Base-by-base conservation (phyloP, 2,797 vertebrate species). In the Hypotaenidia okinawae region DNA sequence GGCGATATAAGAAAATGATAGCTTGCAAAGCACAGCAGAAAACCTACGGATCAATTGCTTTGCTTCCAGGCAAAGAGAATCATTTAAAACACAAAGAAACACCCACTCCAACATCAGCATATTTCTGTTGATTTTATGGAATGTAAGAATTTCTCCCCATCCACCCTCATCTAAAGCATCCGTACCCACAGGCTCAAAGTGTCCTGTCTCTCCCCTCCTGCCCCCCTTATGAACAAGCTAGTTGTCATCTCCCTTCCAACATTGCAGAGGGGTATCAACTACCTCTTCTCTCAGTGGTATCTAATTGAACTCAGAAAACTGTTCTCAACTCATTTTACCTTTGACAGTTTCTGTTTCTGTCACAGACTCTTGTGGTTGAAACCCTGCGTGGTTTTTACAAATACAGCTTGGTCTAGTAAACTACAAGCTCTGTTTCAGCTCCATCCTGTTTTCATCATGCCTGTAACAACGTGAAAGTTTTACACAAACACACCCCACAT, bases 11-110 rank as follows among this genome's bases (percentile, higher is more conserved):
- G 70, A 93, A 94, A 68, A 28, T 14, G 57, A 84, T 37, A 84
- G 33, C 41, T 90, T 86, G 80, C 62, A 90, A 88, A 80, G 47
- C 28, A 63, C 58, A 86, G 86, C 90, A 87, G 67, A 95, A 90
- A 93, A 58, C 6, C 33, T 76, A 72, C 63, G 68, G 80, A 81
- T 91, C 72, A 89, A 72, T 25, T 93, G 83, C 32, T 17, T 81
- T 59, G 37, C 59, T 92, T 92, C 32, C 51, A 86, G 73, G 86
- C 67, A 90, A 66, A 78, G 84, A 88, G 2, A 23, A 93, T 69
- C 21, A 83, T 79, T 61, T 76, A 59, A 90, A 89, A 75, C 37
- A 72, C 66, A 88, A 90, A 69, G 62, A 89, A 91, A 78, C 25
- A 62, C 51, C 23, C 54, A n/a, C 33, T 86, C 45, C 79, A 81